Evolutionary conservation across 2,113 vertebrate genomes (phyloP).

Genomic region (Mirounga angustirostris): DNA sequence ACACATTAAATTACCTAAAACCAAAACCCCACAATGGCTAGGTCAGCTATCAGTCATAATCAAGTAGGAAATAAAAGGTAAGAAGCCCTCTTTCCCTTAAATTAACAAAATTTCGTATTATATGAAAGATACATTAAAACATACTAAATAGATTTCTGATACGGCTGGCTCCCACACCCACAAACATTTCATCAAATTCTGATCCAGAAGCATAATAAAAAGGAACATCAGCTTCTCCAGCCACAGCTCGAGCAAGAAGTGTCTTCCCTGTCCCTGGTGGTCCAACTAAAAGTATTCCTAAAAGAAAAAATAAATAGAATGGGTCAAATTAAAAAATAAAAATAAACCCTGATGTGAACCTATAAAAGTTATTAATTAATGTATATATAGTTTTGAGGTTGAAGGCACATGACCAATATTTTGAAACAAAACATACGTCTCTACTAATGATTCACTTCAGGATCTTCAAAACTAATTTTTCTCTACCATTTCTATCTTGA

Average conservation of each 20-base stretch:
- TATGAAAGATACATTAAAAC: too few relatives aligned
- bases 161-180: conserved; percentile 97
- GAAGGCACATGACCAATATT: background rate
- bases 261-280: conserved; percentile 99
- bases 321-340: background rate
- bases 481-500: background rate
- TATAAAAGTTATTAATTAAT: background rate
- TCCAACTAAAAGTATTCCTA: conserved; percentile 96
- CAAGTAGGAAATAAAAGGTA: background rate
- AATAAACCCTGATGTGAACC: background rate
- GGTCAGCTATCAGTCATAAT: background rate
- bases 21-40: background rate
- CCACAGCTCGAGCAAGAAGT: conserved; percentile 96
- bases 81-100: background rate
- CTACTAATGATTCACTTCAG: background rate
- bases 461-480: conserved; percentile 8
- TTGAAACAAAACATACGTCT: background rate
- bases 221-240: conserved; percentile 97
- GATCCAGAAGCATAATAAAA: conserved; percentile 99
- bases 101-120: background rate
- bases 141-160: conserved; percentile 98
- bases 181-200: conserved; percentile 99
- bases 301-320: conserved; percentile 56
- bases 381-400: background rate
- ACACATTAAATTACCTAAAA: background rate